These are phyloP conservation scores for Pseudochaenichthys georgianus DNA, from an alignment of 2,797 vertebrate genomes.

Conservation along the genomic window DNA sequence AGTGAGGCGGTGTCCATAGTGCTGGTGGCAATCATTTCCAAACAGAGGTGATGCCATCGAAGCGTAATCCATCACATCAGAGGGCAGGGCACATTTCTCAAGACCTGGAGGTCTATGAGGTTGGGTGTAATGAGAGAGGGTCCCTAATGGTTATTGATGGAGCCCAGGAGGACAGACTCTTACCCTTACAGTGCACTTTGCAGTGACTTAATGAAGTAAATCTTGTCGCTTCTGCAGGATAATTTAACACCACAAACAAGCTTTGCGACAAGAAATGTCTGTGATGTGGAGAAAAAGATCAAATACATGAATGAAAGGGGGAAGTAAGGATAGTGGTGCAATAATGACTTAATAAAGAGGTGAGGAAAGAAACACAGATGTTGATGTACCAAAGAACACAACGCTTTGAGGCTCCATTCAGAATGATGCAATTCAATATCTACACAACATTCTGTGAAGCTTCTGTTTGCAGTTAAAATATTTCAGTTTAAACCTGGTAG, in stretches of 20 bases:
- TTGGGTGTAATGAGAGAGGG: slow-evolving; percentile 77
- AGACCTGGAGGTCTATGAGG: slow-evolving; percentile 54
- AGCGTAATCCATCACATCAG: slow-evolving; percentile 62
- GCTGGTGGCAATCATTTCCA: slow-evolving; percentile 66
- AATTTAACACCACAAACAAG: slow-evolving; percentile 74
- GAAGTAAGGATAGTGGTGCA: slow-evolving; percentile 8
- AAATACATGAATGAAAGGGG: slow-evolving; percentile 3
- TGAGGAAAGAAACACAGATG: slow-evolving; percentile 16
- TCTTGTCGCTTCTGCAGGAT: slow-evolving; percentile 62
- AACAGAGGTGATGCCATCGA: slow-evolving; percentile 64
- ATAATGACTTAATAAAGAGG: slow-evolving; percentile 10
- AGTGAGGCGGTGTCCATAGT: slow-evolving; percentile 56
- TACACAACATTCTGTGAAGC: too few species aligned
- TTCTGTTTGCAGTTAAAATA: too few species aligned
- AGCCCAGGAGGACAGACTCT: slow-evolving; percentile 67
- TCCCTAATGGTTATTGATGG: slow-evolving; percentile 82
- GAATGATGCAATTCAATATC: too few species aligned
- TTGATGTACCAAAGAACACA: neutral
- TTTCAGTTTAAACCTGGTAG: too few species aligned
- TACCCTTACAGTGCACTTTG: slow-evolving; percentile 55
- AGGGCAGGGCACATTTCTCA: slow-evolving; percentile 60
- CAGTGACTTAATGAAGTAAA: slow-evolving; percentile 75
- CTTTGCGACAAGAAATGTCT: slow-evolving; percentile 37
- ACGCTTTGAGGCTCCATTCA: too few species aligned
- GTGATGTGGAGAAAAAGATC: slow-evolving; percentile 35